Evolutionary conservation across 2,797 vertebrate genomes (phyloP), one percentile per base, ranked within the genome.

Genomic region (Sebastes steindachneri): DNA sequence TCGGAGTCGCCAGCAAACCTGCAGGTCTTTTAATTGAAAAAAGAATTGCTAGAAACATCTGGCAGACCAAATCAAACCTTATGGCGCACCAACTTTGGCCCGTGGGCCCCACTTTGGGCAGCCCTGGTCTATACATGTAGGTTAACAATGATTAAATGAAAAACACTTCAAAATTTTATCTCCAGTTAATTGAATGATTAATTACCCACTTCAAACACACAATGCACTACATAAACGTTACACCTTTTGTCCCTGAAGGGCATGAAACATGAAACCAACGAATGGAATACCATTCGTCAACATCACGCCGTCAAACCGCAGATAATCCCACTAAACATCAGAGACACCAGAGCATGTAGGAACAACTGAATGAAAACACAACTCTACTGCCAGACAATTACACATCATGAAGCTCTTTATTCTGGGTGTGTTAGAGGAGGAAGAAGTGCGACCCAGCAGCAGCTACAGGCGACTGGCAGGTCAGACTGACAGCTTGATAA

Each of bases 401-500:
- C 58, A 51, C 33, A 63, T 17, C 29, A 4, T 53, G 10, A 51
- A 10, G 14, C 12, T 26, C 35, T 4, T 35, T 3, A 45, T 3
- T 58, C 70, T 59, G 57, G 67, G 15, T 53, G 51, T 25, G 31
- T 54, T 54, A 6, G 19, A 7, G 21, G 41, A 55, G 12, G 19
- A 37, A 53, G 51, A 73, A 11, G 19, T 15, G 19, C 14, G 1
- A 14, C 60, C 53, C 63, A 26, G 72, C 31, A 57, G 59, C 14
- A 7, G 71, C 73, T 82, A 71, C 57, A 77, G 75, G 17, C 3
- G 5, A 23, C 29, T 29, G 37, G 53, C 31, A 78, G 55, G 58
- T 70, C 55, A 66, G 76, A 72, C 67, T 73, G 86, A 78, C 73
- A 54, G 45, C 28, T 37, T 81, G 53, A 66, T 64, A 48, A 29